Conservation (phyloP, 2,797 vertebrate genomes). For the Girardinus metallicus region DNA sequence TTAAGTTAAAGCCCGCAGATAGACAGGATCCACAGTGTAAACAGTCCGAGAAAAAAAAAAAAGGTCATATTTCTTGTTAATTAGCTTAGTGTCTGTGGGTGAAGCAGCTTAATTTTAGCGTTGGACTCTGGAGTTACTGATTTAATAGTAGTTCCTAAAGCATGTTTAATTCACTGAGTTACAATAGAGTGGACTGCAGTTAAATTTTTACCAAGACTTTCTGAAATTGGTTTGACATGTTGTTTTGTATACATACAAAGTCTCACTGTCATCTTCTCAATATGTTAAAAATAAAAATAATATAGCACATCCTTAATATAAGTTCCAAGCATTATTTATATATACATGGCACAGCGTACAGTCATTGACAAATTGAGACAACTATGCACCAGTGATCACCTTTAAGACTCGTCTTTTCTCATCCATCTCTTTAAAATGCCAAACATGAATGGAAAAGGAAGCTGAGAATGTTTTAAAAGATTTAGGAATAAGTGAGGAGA, state of each 20-base stretch:
- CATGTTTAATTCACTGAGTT: background rate
- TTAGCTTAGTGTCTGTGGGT: slow-evolving; percentile 8
- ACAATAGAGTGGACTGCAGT: background rate
- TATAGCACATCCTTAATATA: background rate
- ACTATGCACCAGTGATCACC: background rate
- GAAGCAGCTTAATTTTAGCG: background rate
- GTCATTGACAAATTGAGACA: too few relatives aligned
- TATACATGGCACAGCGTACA: too few relatives aligned
- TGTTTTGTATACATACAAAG: background rate
- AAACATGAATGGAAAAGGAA: background rate
- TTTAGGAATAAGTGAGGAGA: background rate
- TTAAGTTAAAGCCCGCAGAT: slow-evolving; percentile 46
- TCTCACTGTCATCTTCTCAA: background rate
- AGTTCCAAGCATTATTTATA: background rate
- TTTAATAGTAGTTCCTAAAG: background rate
- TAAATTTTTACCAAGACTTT: background rate
- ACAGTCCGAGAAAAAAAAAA: background rate
- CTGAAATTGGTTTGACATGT: background rate
- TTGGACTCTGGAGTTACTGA: background rate
- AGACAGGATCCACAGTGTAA: slow-evolving; percentile 31
- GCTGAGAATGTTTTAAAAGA: background rate
- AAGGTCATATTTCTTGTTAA: background rate
- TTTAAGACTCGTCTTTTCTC: background rate
- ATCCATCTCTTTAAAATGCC: background rate
- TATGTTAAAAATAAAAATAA: too few relatives aligned